Evolutionary conservation across 1,140 invertebrate species (phyloP).

Genomic region (Ridgeia piscesae): DNA sequence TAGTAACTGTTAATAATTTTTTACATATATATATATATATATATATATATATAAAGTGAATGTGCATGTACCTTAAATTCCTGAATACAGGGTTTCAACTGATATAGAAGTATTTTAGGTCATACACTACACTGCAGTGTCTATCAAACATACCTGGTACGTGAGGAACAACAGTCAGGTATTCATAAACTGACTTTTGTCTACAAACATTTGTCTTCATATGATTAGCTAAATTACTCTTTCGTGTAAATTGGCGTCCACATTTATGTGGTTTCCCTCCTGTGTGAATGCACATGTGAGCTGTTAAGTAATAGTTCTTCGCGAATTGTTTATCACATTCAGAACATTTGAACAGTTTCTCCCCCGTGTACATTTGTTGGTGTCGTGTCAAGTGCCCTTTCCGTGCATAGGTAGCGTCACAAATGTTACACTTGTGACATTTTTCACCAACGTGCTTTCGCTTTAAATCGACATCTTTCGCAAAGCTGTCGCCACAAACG

Average conservation of each 20-base stretch:
- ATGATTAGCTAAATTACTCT: neutral
- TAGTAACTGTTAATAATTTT: too few relatives aligned
- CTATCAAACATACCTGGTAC: neutral
- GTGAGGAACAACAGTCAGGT: too few relatives aligned
- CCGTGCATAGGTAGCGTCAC: too few relatives aligned
- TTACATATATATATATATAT: too few relatives aligned
- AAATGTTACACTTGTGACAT: too few relatives aligned
- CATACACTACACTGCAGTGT: neutral
- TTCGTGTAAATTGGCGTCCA: neutral
- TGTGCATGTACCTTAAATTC: too few relatives aligned
- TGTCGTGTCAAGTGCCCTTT: neutral
- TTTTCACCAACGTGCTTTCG: too few relatives aligned
- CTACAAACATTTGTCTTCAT: neutral
- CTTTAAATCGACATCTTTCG: too few relatives aligned
- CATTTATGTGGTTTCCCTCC: neutral
- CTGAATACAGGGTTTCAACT: too few relatives aligned
- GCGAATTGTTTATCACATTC: neutral
- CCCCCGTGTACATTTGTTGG: neutral
- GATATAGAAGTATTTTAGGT: too few relatives aligned
- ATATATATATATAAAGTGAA: too few relatives aligned
- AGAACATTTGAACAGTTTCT: neutral
- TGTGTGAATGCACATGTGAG: neutral
- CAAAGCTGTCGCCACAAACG: too few relatives aligned
- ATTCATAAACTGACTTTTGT: neutral
- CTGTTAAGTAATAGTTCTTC: neutral